These are phyloP conservation scores for Alcis repandata DNA, from an alignment of 2,888 invertebrate genomes.

Conservation along the genomic window DNA sequence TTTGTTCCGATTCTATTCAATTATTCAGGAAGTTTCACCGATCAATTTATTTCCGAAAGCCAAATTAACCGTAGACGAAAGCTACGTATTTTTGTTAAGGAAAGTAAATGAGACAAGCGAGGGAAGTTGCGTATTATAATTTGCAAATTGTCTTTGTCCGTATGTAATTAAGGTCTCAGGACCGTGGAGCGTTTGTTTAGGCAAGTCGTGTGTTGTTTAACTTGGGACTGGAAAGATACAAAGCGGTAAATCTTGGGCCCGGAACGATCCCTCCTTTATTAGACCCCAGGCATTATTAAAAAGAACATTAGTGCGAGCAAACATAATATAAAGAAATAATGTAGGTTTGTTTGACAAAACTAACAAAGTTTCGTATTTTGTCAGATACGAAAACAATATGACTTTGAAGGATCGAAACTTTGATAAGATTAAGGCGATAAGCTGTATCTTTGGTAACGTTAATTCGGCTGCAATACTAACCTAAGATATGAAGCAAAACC, in stretches of 20 bases:
- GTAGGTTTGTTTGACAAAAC: no score
- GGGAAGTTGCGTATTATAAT: constrained; percentile 46
- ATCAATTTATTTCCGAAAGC: constrained; percentile 23
- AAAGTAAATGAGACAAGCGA: constrained; percentile 41
- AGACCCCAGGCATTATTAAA: constrained; percentile 41
- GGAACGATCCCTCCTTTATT: constrained; percentile 33
- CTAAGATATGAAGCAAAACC: not conserved
- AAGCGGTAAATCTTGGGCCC: constrained; percentile 39
- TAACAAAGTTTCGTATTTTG: no score
- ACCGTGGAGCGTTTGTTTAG: constrained; percentile 41
- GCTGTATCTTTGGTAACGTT: constrained; percentile 10
- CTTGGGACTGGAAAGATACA: constrained; percentile 44
- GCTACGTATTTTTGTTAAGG: constrained; percentile 30
- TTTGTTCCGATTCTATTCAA: constrained; percentile 36
- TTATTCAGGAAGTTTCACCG: constrained; percentile 35
- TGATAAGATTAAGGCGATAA: constrained; percentile 19
- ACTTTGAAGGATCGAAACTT: constrained; percentile 12
- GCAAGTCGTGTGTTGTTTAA: constrained; percentile 46
- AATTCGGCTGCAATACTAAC: not conserved
- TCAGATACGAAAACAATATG: constrained; percentile 12
- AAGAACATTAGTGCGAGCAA: constrained; percentile 37
- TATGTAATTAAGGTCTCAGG: constrained; percentile 44
- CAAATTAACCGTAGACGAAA: constrained; percentile 36
- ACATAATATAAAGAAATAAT: constrained; percentile 10
- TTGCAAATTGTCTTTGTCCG: constrained; percentile 45